Base-by-base conservation (phyloP, 2,888 invertebrate species). In the Troides helena region DNA sequence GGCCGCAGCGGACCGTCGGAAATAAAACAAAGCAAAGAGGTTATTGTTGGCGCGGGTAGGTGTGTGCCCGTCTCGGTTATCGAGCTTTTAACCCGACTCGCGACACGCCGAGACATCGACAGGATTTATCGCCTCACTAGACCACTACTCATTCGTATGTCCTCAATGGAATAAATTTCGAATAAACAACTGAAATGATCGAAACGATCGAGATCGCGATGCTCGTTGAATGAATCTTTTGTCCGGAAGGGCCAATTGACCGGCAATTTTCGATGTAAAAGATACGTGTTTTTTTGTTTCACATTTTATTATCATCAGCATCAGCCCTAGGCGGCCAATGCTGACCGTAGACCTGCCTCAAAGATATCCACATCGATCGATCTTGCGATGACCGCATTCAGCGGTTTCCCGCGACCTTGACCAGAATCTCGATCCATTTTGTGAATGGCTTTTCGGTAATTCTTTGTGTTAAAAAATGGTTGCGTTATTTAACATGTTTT, bases 11-110 rank as follows among this genome's bases (percentile, higher is more conserved):
- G 84, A 83, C 81, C 84, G 84, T 77, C 81, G 82, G 81, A 92
- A 92, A 91, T 90, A 92, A 92, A 90, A 90, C 89, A 91, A 90
- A 89, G 86, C 83, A 74, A 78, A 71, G 81, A 81, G 88, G 87
- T 89, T 90, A 92, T 92, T 92, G 92, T 92, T 92, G 88, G 87
- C 85, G 81, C 85, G 87, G 88, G 89, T 89, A 89, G 90, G 91
- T 89, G 90, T 89, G 89, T 83, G 89, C 80, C 62, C 81, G 86
- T 84, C 88, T 89, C 88, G 89, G 90, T 90, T 92, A 92, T 92
- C 92, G 91, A 89, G 92, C 90, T 92, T 90, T 92, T 92, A 92
- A 91, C 88, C 90, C 89, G 89, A 88, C 90, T 86, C 80, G 90
- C 90, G 91, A 91, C 92, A 90, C 86, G 86, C 85, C 87, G 86